Base-by-base conservation (phyloP, 1,140 invertebrate species). In the Zaprionus nigranus region DNA sequence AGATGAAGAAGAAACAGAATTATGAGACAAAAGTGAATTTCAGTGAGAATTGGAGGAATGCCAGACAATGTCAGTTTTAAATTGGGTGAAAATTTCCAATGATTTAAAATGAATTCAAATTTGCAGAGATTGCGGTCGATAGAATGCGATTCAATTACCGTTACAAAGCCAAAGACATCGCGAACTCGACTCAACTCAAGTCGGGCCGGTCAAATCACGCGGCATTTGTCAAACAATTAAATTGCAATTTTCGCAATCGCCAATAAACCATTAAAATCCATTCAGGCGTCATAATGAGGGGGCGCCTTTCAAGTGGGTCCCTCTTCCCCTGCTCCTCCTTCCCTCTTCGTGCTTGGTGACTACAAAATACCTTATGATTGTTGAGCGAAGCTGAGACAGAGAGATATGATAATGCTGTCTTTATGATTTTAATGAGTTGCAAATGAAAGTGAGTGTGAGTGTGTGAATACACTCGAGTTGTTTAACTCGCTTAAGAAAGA, bases 341-440 rank as follows among this genome's bases (percentile, higher is more conserved):
- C 28, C 2, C n/a, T n/a, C 58, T 62, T 59, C 51, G 61, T 15
- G 49, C 59, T 43, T 17, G 12, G 20, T 9, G 3, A 40, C 20
- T 17, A 9, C 40, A 20, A 70, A 75, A 79, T 76, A 62, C 66
- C 51, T 36, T 74, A 59, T 90, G 85, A 88, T 88, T 88, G 84
- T 90, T 88, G 84, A 68, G 40, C 63, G 66, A 57, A 66, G 58
- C 53, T 17, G 26, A 53, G 38, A 60, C 71, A 66, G 24, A 28
- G 66, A 67, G 43, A 66, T 34, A 34, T 73, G 57, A 77, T 75
- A 88, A 70, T 64, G 62, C 71, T 54, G 70, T 73, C 78, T 85
- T 88, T 88, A 85, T 88, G 72, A 79, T 72, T 88, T 90, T 90
- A 88, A 88, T 88, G 85, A 90, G 81, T 70, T 79, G 63, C 81